Base-by-base conservation (phyloP, 2,888 invertebrate species). In the Tolmerus cingulatus region DNA sequence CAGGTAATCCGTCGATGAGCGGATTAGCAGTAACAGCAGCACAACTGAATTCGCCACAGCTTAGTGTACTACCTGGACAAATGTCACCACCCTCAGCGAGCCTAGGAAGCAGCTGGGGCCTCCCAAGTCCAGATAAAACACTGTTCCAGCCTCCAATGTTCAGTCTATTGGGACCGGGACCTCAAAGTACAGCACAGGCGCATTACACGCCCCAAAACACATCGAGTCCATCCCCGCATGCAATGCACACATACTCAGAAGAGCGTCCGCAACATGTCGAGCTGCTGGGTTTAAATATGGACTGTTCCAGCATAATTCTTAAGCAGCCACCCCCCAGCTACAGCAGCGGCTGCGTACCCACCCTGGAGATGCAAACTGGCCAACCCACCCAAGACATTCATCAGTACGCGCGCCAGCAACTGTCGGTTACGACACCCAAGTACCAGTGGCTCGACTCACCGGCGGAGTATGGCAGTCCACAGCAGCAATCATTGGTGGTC, bases 101-200 rank as follows among this genome's bases (percentile, higher is more conserved):
- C 89, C 94, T 95, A 90, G 95, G 94, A 91, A 95, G 93, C 90
- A 96, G 94, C 92, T 97, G 95, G 96, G 95, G 96, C 90, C 93
- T 97, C 88, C 96, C 95, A 30, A 94, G 94, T 89, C 94, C 95
- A 51, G 95, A 95, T 90, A 95, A 95, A 90, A 94, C 95, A 5
- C 93, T 95, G 87, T 94, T 94, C 90, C 95, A 94, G 90, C 95
- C 95, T 1, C 95, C 95, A 5, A 94, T 95, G 93, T 95, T 95
- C 90, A 94, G 94, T 76, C 92, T 95, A 88, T 94, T 96, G 89
- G 95, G 95, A 66, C 95, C 95, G 89, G 93, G 92, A 23, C 90
- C 93, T 89, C 92, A 95, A 91, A 93, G 91, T 93, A 90, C 91
- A 92, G 91, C 93, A 30, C 93, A 94, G 90, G 91, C 94, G 93